Evolutionary conservation across 2,113 vertebrate genomes (phyloP), one percentile per base, ranked within the genome.

Genomic region (Lutjanus erythropterus): DNA sequence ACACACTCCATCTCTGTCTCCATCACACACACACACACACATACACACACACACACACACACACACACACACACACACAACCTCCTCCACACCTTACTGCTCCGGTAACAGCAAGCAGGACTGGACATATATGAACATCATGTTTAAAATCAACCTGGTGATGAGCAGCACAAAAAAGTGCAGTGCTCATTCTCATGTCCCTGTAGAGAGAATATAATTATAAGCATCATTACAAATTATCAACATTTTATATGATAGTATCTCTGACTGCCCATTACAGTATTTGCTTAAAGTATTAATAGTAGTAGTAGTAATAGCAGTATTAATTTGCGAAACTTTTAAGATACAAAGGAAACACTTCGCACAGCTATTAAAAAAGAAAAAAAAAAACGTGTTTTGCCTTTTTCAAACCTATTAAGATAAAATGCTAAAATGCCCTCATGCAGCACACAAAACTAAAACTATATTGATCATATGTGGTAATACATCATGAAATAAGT

Each of bases 1-100:
- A 42, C 71, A 52, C 49, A 78, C 56, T 73, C 78, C 6, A 11
- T 78, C 75, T 80, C 60, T 71, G n/a, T 75, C 71, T 62, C 52
- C 39, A 29, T 71, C 71, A 68, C 67, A 68, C 71, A 73, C 58
- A 62, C 56, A 73, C 56, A 61, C 62, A 73, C 44, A 61, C 56
- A 73, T 46, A 62, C 75, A 71, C 71, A 59, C 71, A 55, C 60
- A 44, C 65, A 53, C 71, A 73, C 58, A 62, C 56, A 73, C 56
- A 61, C 62, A 73, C 44, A 61, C 56, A 73, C 58, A 62, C 75
- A 71, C 71, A 59, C 71, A 55, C 60, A 44, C 65, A 53, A 15
- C 37, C 67, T 75, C 61, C 37, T 70, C 15, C 75, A 80, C 66
- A 37, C 61, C 56, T 80, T 66, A 46, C 47, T 58, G 70, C 75